Evolutionary conservation across 1,140 invertebrate species (phyloP), one percentile per base, ranked within the genome.

Genomic region (Drosophila rhopaloa): DNA sequence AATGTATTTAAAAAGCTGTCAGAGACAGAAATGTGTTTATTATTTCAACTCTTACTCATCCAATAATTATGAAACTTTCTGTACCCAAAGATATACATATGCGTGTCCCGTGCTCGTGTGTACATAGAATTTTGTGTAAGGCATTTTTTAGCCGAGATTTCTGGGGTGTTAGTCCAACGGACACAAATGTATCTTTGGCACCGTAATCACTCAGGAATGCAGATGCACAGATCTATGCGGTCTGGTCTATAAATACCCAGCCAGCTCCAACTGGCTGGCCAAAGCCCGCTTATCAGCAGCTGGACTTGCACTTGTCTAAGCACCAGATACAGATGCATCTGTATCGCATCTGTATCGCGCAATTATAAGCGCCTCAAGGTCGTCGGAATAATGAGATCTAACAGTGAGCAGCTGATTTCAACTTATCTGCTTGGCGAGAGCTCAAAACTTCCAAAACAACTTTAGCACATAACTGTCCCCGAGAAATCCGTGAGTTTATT

Each of bases 191-290:
- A 71, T 71, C 67, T 71, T 57, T 50, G 29, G 66, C 65, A 37
- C 51, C 65, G 67, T 71, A 71, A 71, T 71, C 67, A 71, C 19
- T 71, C 51, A 71, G 67, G 67, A 71, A 71, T 71, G 67, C 67
- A 71, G 65, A 71, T 71, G 66, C 67, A 71, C 51, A 70, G 63
- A 71, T 70, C 43, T 35, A 29, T 68, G 37, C 35, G 65, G 19
- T 50, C 66, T 70, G 67, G 9, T 71, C 63, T 71, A 71, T 57
- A 71, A 70, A 70, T 71, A 71, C 44, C 51, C 51, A 7, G 5
- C 47, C n/a, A 43, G 62, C 43, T 55, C 43, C 13, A 38, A 41
- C 37, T 43, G 63, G 59, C 63, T 32, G 50, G 46, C 10, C 35
- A 14, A 37, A 71, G 67, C 51, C 43, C 19, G 67, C 48, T 71